Evolutionary conservation across 2,113 vertebrate genomes (phyloP).

Genomic region (Poeciliopsis turrubarensis): DNA sequence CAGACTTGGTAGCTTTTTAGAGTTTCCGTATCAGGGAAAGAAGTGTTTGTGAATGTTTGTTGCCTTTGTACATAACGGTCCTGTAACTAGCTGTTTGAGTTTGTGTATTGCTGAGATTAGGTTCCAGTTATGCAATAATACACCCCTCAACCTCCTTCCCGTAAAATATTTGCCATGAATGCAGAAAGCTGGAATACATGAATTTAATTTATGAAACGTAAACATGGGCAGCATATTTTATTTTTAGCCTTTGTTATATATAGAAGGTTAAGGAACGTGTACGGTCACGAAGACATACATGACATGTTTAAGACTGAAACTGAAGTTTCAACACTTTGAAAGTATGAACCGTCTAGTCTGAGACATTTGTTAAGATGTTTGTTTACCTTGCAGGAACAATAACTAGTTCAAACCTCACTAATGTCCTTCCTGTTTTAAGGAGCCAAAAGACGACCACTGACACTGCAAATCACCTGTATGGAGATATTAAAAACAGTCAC

Average conservation of each 20-base stretch:
- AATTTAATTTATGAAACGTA: slow-evolving; percentile 33
- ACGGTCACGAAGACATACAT: neutral
- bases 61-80: slow-evolving; percentile 77
- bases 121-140: slow-evolving; percentile 55
- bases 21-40: slow-evolving; percentile 74
- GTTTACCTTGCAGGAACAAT: slow-evolving; percentile 19
- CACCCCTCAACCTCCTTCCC: slow-evolving; percentile 32
- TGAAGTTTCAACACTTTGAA: neutral
- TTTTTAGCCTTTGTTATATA: slow-evolving; percentile 32
- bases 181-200: slow-evolving; percentile 15
- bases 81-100: slow-evolving; percentile 60
- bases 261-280: neutral
- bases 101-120: slow-evolving; percentile 47
- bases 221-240: slow-evolving; percentile 25
- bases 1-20: slow-evolving; percentile 75
- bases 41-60: slow-evolving; percentile 54
- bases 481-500: slow-evolving; percentile 32
- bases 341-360: neutral
- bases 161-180: slow-evolving; percentile 37
- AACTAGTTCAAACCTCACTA: slow-evolving; percentile 15
- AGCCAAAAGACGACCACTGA: slow-evolving; percentile 9
- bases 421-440: slow-evolving; percentile 10
- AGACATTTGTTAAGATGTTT: slow-evolving; percentile 25
- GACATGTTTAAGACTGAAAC: slow-evolving; percentile 10
- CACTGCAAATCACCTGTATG: slow-evolving; percentile 10